phyloP scores from a whole-genome alignment of 2,797 vertebrate genomes.

The Novumbra hubbsi region DNA sequence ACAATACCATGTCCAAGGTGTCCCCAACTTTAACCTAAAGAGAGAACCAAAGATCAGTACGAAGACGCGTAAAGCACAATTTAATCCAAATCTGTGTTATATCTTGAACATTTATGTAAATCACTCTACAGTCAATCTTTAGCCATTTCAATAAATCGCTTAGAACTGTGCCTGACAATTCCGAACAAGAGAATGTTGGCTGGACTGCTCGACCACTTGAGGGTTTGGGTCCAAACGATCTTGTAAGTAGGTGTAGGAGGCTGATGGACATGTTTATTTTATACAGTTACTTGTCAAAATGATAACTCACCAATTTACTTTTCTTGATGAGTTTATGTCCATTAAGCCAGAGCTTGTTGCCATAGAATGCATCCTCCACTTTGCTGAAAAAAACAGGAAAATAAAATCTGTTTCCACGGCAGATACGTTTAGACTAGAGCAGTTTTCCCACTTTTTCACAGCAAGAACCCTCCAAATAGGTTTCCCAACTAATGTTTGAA shows the following conservation, averaged over 20 bases:
- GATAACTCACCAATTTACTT: slow-evolving; percentile 85
- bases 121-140: not conserved
- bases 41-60: slow-evolving; percentile 17
- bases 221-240: not conserved
- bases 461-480: too few species aligned
- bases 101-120: not conserved
- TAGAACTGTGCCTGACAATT: not conserved
- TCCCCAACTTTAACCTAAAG: slow-evolving; percentile 91
- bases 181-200: not conserved
- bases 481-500: too few species aligned
- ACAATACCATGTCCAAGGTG: slow-evolving; percentile 83
- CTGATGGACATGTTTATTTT: not conserved
- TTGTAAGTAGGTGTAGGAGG: not conserved
- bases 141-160: not conserved
- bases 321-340: slow-evolving; percentile 94
- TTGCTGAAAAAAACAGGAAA: slow-evolving; percentile 74
- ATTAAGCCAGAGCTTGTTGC: slow-evolving; percentile 86
- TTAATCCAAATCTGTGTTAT: not conserved
- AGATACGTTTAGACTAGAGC: not conserved
- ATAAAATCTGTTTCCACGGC: not conserved
- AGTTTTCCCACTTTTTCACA: too few species aligned
- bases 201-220: not conserved
- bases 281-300: not conserved
- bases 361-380: slow-evolving; percentile 94
- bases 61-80: not conserved